Conservation (phyloP, 2,113 vertebrate genomes). For the Athene noctua region DNA sequence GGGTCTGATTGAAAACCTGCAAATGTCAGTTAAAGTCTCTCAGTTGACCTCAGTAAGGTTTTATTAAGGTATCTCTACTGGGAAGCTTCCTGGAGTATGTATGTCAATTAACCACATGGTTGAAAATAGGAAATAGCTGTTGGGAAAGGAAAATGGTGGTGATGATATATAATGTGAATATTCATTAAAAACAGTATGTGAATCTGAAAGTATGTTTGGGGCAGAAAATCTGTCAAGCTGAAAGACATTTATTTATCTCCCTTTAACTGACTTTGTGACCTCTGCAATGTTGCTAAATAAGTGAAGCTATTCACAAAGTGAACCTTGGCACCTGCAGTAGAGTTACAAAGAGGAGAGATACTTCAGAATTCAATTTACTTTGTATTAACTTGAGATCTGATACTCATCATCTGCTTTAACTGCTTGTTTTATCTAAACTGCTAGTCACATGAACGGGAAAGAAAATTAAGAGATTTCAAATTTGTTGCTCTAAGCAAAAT, state of each 20-base stretch:
- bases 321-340: constrained; percentile 67
- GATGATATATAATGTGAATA: background rate
- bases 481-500: constrained; percentile 81
- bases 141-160: background rate
- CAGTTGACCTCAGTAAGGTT: background rate
- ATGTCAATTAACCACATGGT: background rate
- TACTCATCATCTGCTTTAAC: constrained; percentile 72
- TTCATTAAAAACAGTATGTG: constrained; percentile 11
- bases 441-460: constrained; percentile 69
- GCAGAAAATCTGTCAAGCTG: constrained; percentile 33
- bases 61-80: background rate
- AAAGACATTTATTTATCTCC: constrained; percentile 43
- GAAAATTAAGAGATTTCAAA: constrained; percentile 81
- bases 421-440: constrained; percentile 77
- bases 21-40: background rate
- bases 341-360: constrained; percentile 65
- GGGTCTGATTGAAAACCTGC: background rate
- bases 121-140: background rate
- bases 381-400: constrained; percentile 74
- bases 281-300: constrained; percentile 51
- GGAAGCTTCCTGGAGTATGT: background rate
- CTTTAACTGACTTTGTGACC: constrained; percentile 28
- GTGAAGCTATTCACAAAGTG: constrained; percentile 65
- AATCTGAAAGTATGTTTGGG: constrained; percentile 11
- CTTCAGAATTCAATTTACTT: constrained; percentile 78